phyloP scores from a whole-genome alignment of 2,888 invertebrate species.

The Chrysolina oricalcia region DNA sequence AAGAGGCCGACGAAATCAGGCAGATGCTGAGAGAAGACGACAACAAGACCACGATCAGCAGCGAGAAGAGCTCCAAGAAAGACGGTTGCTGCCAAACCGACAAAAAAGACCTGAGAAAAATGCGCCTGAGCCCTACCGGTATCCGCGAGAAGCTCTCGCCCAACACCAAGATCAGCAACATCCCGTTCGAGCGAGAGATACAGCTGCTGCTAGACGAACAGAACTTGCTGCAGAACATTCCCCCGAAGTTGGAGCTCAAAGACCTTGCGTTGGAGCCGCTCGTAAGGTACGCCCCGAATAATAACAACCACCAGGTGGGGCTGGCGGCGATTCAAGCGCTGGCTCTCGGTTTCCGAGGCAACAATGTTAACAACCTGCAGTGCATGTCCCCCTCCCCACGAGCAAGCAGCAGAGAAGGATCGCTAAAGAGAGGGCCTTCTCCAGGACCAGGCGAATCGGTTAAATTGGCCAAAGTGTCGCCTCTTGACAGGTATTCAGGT shows the following conservation, averaged over 20 bases:
- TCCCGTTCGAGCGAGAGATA: conserved; percentile 86
- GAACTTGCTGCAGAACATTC: conserved; percentile 77
- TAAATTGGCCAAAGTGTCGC: conserved; percentile 71
- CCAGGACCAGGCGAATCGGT: conserved; percentile 68
- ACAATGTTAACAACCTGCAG: conserved; percentile 69
- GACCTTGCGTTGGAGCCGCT: conserved; percentile 75
- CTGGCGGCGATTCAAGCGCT: conserved; percentile 86
- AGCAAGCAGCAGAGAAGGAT: conserved; percentile 73
- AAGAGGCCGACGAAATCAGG: conserved; percentile 70
- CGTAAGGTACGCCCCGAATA: conserved; percentile 71
- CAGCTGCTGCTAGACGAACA: conserved; percentile 85
- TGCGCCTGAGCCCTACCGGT: conserved; percentile 65
- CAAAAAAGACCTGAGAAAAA: conserved; percentile 75
- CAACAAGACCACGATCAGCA: conserved; percentile 72
- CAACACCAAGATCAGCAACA: conserved; percentile 74
- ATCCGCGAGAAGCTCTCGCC: conserved; percentile 64
- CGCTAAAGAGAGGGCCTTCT: conserved; percentile 70
- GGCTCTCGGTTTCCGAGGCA: conserved; percentile 73
- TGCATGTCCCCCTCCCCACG: conserved; percentile 69
- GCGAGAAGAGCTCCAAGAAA: conserved; percentile 76
- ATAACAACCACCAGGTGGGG: conserved; percentile 82
- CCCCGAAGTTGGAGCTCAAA: conserved; percentile 77
- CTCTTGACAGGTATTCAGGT: conserved; percentile 69
- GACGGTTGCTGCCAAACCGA: conserved; percentile 81
- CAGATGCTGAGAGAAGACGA: conserved; percentile 68